phyloP scores from a whole-genome alignment of 2,113 vertebrate species.

The Phrynosoma platyrhinos region DNA sequence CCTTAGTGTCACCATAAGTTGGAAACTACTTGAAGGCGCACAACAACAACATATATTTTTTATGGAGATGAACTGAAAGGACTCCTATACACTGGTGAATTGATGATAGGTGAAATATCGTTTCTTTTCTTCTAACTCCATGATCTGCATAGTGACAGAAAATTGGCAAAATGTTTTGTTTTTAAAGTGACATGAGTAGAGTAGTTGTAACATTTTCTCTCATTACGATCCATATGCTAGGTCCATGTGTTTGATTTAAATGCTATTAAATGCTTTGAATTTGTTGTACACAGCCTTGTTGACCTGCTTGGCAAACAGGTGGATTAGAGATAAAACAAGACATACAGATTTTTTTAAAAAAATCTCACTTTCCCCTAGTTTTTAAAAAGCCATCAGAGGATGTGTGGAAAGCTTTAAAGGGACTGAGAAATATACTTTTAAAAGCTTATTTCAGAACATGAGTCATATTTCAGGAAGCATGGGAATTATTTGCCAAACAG shows the following conservation, averaged over 20 bases:
- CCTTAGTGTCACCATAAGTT: too few species aligned
- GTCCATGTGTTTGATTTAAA: conserved; percentile 8
- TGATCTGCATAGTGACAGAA: not conserved
- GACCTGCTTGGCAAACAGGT: not conserved
- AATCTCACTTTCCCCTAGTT: not conserved
- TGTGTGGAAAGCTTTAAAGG: not conserved
- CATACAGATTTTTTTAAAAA: not conserved
- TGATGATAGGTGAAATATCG: not conserved
- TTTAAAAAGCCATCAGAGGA: not conserved
- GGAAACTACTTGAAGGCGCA: too few species aligned
- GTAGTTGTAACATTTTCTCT: not conserved
- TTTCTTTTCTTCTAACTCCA: not conserved
- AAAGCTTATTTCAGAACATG: not conserved
- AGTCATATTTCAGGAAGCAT: not conserved
- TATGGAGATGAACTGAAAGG: not conserved
- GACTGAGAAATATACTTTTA: not conserved
- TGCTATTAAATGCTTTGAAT: not conserved
- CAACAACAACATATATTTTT: not conserved
- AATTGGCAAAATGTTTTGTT: not conserved
- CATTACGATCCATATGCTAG: not conserved
- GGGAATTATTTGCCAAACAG: not conserved
- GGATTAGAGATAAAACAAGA: conserved; percentile 7
- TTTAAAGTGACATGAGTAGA: not conserved
- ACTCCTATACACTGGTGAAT: not conserved
- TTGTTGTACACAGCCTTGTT: conserved; percentile 1